phyloP scores from a whole-genome alignment of 2,113 vertebrate species.

The Uria lomvia region DNA sequence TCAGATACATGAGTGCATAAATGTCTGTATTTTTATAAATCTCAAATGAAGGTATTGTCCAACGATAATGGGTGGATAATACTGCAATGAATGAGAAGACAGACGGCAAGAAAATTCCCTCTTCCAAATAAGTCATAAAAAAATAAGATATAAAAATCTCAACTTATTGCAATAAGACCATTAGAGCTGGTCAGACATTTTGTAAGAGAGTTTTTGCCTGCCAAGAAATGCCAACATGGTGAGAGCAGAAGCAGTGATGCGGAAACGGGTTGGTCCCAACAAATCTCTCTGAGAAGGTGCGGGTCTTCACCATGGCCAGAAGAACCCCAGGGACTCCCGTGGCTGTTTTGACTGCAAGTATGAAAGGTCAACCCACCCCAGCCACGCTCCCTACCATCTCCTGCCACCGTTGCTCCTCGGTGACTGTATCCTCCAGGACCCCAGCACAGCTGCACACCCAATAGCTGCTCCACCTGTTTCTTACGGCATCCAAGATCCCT shows the following conservation, averaged over 20 bases:
- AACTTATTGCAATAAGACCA: neutral
- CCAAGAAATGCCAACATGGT: neutral
- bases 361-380: neutral
- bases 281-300: neutral
- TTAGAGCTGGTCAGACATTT: constrained; percentile 1
- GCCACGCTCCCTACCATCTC: neutral
- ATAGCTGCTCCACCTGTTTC: neutral
- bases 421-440: neutral
- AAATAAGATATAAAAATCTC: neutral
- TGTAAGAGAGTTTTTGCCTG: neutral
- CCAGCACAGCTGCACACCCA: neutral
- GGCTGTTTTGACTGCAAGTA: neutral
- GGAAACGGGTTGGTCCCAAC: neutral
- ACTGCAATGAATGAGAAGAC: neutral
- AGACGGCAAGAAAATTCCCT: neutral
- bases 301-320: neutral
- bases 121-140: neutral
- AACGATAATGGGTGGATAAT: neutral
- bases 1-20: neutral
- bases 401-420: neutral
- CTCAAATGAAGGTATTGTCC: constrained; percentile 18
- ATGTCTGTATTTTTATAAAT: neutral
- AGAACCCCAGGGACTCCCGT: neutral
- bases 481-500: neutral
- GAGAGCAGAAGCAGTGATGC: neutral